These are phyloP conservation scores for Platysternon megacephalum DNA, from an alignment of 2,113 vertebrate genomes.

Conservation along the genomic window DNA sequence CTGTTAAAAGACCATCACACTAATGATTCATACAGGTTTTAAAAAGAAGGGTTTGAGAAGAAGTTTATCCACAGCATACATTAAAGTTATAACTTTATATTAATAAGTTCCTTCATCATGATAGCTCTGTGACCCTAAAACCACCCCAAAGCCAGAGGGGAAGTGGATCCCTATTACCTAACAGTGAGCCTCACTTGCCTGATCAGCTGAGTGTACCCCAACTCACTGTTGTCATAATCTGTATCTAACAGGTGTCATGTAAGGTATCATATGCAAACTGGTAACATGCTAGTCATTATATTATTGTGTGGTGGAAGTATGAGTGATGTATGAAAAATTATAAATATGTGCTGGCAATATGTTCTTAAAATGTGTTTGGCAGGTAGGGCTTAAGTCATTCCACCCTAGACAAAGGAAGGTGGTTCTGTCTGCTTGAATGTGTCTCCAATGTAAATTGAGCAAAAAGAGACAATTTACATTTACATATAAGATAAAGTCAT, in stretches of 20 bases:
- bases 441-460: not conserved
- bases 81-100: not conserved
- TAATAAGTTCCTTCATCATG: not conserved
- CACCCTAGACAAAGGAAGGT: not conserved
- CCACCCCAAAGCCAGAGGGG: not conserved
- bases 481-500: not conserved
- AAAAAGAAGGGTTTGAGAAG: not conserved
- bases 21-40: constrained; percentile 19
- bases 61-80: not conserved
- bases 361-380: not conserved
- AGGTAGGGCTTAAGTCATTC: too few relatives aligned
- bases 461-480: not conserved
- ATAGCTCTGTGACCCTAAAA: not conserved
- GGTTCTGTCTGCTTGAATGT: not conserved
- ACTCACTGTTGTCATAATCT: not conserved
- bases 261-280: not conserved
- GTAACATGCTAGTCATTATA: not conserved
- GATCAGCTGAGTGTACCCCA: not conserved
- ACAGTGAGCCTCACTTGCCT: not conserved
- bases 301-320: not conserved
- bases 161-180: not conserved
- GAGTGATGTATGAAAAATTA: not conserved
- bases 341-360: not conserved
- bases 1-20: not conserved
- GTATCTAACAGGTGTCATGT: not conserved